Evolutionary conservation across 2,797 vertebrate genomes (phyloP), one percentile per base, ranked within the genome.

Genomic region (Epinephelus malabaricus): DNA sequence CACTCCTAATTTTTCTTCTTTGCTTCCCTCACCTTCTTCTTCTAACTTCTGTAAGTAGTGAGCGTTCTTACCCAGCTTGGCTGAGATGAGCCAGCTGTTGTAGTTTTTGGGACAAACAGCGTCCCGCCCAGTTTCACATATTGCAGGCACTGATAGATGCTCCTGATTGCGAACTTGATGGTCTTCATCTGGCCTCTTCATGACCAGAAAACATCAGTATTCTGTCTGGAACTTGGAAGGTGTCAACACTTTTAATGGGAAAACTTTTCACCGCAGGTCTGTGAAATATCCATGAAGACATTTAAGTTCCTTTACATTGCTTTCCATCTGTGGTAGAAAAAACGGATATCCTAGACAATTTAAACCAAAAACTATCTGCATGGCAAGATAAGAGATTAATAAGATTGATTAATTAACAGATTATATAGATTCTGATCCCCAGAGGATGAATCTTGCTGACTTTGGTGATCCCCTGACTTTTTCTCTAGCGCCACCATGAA

Each of bases 71-170:
- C 11, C 21, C 10, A 53, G 46, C 23, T 25, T 30, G 49, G 59
- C 68, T 88, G 76, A 91, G 79, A 82, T 0, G 1, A 2, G n/a
- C 58, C 87, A 87, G 82, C 86, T 89, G 90, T 47, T 78, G 69
- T 12, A 15, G 38, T 30, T 69, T 56, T 75, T 40, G 11, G 9
- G 18, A 47, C 67, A 62, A 70, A 80, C 59, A 47, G 17, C 9
- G 23, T 23, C 13, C 23, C 5, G 0, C 30, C 50, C 49, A 50
- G 38, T 72, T 70, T 73, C 45, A 50, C n/a, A 17, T 43, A 68
- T 69, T 69, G 61, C 11, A 64, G 3, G 2, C 3, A 51, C 6
- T 0, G 6, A 45, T 46, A 40, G 38, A 54, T 38, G 5, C 18
- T 56, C 43, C 25, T 23, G 21, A 5, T 65, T 71, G 55, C 13